Base-by-base conservation (phyloP, 2,888 invertebrate genomes). In the Sarcophaga carnaria region DNA sequence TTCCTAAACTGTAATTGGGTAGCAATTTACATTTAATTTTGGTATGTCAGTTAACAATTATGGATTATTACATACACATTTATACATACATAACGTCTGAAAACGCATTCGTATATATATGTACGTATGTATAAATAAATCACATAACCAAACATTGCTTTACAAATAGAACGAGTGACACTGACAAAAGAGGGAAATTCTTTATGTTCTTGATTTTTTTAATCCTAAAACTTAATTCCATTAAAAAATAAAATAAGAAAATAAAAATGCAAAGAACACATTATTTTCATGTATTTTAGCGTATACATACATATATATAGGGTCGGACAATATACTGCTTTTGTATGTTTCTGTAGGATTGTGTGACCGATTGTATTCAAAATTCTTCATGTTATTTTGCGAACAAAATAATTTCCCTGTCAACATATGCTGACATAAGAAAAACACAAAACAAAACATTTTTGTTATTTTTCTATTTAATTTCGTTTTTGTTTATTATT, bases 171-270 rank as follows among this genome's bases (percentile, higher is more conserved):
- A 75, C 37, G 72, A 85, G 69, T 88, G 85, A 85, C 87, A 80
- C 83, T 88, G 87, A 85, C 87, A 88, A 85, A 88, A 83, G 85
- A 80, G 74, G 66, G 77, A 72, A 87, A 80, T 82, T 80, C 69
- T 80, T 84, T 80, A 75, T 54, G 6, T 71, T 37, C 77, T 49
- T 54, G 1, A 37, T 37, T 37, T 37, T 37, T 37, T 37, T 10
- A 37, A 37, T 8, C 37, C 10, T 37, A 37, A 37, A 37, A 37
- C 37, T 59, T 54, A 49, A 64, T 80, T 71, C 37, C 17, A 62
- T 17, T 11, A 78, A 78, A 70, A 80, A 69, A 20, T 27, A 17
- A 83, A 71, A 72, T 47, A 72, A 72, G 27, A 1, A 47, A 69
- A 49, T 17, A 20, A 78, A 49, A 62, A 69, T 27, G 22, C n/a